Evolutionary conservation across 2,888 invertebrate species (phyloP), one percentile per base, ranked within the genome.

Genomic region (Oligia latruncula): DNA sequence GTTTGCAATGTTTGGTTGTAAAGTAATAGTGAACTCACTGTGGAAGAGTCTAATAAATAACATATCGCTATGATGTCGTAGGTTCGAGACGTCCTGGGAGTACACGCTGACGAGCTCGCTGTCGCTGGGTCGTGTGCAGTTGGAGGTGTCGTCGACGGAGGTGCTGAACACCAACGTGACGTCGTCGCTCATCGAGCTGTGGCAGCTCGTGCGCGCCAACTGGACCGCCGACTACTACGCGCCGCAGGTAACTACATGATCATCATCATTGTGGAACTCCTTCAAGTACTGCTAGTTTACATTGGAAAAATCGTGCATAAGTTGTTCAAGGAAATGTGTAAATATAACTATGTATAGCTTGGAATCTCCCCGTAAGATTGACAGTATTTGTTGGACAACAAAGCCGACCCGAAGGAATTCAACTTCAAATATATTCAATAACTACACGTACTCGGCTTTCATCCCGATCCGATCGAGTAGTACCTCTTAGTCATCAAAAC

Each of bases 141-240:
- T 98, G 73, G 96, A 97, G 55, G 95, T 98, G 46, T 95, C 97
- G 85, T 98, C 99, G 2, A 96, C 97, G 20, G 98, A 98, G 88
- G 92, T 98, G 65, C 97, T 99, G 20, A 98, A 99, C 94, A 94
- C 99, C 5, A 99, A 99, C 94, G 95, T 99, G 17, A 99, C 99
- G 0, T 98, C 98, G 35, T 98, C 99, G 2, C 97, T 99, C 55
- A 97, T 99, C 23, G 98, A 99, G 88, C 97, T 99, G 49, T 98
- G 98, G 91, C 97, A 98, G 85, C 97, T 98, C 86, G 99, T 99
- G 29, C 98, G 98, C 84, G 97, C 98, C 88, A 99, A 98, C 93
- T 99, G 99, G 99, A 98, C 98, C 4, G 98, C 98, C 74, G 98
- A 98, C 94, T 98, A 98, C 93, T 98, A 98, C 91, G 95, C 96